Base-by-base conservation (phyloP, 2,888 invertebrate species). In the Dichetophora obliterata region DNA sequence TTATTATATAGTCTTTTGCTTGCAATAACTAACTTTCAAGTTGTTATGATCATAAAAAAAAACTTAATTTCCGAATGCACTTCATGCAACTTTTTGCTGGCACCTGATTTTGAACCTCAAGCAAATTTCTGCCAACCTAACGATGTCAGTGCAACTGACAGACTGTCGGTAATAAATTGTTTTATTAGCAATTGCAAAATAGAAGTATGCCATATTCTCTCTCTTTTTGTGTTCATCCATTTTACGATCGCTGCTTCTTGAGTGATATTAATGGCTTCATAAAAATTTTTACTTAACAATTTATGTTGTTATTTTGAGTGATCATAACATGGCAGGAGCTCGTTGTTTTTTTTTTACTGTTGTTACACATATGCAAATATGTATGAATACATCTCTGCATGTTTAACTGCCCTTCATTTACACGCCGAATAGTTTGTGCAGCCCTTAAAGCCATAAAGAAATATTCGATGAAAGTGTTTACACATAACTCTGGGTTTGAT, bases 201-300 rank as follows among this genome's bases (percentile, higher is more conserved):
- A 82, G 81, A 80, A 81, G 83, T 81, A 81, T 80, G 66, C 24
- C 54, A 43, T 65, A 71, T 57, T 57, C 48, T 43, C 43, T 43
- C 43, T 43, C 43, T 11, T 14, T 11, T 14, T 43, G 54, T 72
- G 76, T 52, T 65, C 72, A 50, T 57, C 76, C 71, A n/a, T 71
- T 75, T 69, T 34, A 71, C 78, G 57, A 22, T 63, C 27, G 63
- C 52, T 57, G 68, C 24, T 63, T n/a, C 34, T 50, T 84, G 85
- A 85, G 85, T 85, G 84, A 85, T 85, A 85, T 85, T 85, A 85
- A 85, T 85, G 82, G 84, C 85, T 85, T 85, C 84, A 85, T 85
- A 85, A 85, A 85, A 85, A 82, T 84, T 84, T 85, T 85, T 82
- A 82, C 43, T 83, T 83, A 83, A 81, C 84, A 81, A 84, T 84